Percentiles rank a stretch among this genome's conserved stretches.
These are phyloP conservation scores for Todiramphus chloris DNA, from an alignment of 2,113 vertebrate genomes.

Conservation along the genomic window DNA sequence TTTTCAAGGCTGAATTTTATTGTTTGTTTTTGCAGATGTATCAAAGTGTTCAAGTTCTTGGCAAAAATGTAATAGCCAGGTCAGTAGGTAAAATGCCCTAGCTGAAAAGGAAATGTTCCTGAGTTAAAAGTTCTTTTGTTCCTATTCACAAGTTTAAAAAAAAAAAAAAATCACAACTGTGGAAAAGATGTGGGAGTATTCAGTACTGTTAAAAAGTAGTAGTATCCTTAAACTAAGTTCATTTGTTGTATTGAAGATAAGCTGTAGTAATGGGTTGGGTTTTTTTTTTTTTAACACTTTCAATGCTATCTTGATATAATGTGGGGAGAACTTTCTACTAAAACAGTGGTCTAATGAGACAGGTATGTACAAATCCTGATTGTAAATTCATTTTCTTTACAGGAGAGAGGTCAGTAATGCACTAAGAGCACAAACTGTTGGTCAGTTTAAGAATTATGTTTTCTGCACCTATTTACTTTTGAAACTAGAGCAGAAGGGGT, in stretches of 20 bases:
- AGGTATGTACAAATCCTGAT: not conserved
- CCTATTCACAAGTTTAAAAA: not conserved
- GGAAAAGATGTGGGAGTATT: not conserved
- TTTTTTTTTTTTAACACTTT: not conserved
- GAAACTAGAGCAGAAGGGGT: not conserved
- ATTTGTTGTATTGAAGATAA: not conserved
- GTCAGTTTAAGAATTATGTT: not conserved
- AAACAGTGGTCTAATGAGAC: not conserved
- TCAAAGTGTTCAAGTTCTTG: not conserved
- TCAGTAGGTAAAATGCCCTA: not conserved
- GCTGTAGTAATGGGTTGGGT: not conserved
- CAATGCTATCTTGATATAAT: not conserved
- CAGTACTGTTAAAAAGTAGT: not conserved
- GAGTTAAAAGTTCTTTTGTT: not conserved
- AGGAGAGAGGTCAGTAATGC: not conserved
- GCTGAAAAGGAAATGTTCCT: not conserved
- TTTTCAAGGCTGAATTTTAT: constrained; percentile 29
- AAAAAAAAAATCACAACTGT: not conserved
- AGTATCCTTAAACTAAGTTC: not conserved
- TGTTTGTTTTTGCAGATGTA: not conserved
- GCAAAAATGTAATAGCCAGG: not conserved
- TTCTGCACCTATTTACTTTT: not conserved
- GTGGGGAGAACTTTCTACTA: not conserved
- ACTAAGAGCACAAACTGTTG: not conserved
- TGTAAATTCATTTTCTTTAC: not conserved